phyloP scores from a whole-genome alignment of 2,888 invertebrate species.

The Phasia obesa region DNA sequence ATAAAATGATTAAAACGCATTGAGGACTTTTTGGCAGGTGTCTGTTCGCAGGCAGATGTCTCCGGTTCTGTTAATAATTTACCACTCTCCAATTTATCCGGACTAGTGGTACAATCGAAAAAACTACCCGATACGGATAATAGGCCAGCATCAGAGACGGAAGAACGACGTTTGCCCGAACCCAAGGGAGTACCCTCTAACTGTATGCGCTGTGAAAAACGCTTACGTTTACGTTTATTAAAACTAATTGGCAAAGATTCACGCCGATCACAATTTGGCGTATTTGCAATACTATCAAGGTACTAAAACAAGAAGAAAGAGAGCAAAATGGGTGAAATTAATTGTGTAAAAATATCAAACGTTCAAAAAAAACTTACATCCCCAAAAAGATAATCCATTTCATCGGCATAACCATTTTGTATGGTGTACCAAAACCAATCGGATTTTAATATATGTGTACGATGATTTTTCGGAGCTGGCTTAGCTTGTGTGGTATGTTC shows the following conservation, averaged over 20 bases:
- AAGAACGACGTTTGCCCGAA: slow-evolving; percentile 89
- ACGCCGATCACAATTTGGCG: slow-evolving; percentile 83
- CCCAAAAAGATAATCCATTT: slow-evolving; percentile 93
- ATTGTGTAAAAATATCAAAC: background rate
- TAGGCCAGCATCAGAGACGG: slow-evolving; percentile 92
- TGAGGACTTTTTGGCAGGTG: slow-evolving; percentile 80
- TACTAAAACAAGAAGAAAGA: slow-evolving; percentile 74
- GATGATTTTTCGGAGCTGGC: slow-evolving; percentile 87
- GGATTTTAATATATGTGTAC: slow-evolving; percentile 91
- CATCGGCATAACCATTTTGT: slow-evolving; percentile 96
- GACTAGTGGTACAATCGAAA: slow-evolving; percentile 93
- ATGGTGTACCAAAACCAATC: slow-evolving; percentile 99
- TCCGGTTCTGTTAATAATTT: slow-evolving; percentile 79
- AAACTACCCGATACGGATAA: slow-evolving; percentile 94
- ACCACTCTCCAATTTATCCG: slow-evolving; percentile 85
- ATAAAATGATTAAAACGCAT: slow-evolving; percentile 84
- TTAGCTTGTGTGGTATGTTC: slow-evolving; percentile 88
- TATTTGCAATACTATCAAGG: slow-evolving; percentile 82
- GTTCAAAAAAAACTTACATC: slow-evolving; percentile 86
- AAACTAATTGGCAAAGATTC: slow-evolving; percentile 84
- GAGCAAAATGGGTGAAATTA: background rate
- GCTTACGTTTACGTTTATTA: slow-evolving; percentile 90
- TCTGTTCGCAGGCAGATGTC: slow-evolving; percentile 75
- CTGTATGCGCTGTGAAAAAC: slow-evolving; percentile 84
- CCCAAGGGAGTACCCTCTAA: slow-evolving; percentile 82